Evolutionary conservation across 2,888 invertebrate genomes (phyloP).

Genomic region (Ormyrus rosae): DNA sequence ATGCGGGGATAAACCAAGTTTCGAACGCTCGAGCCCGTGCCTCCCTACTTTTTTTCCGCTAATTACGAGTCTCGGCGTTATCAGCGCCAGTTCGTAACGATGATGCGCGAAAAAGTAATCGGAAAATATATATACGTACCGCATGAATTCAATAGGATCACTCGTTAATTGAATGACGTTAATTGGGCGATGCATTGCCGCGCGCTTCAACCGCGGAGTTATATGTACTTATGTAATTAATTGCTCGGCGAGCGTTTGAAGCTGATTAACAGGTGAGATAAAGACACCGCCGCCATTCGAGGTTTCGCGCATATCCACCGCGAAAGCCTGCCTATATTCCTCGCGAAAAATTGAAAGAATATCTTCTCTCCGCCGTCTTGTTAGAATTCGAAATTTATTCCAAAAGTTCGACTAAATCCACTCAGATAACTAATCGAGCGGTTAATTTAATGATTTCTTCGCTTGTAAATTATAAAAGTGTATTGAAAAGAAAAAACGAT

Average conservation of each 20-base stretch:
- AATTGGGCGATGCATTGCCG: constrained; percentile 18
- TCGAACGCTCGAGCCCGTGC: not conserved
- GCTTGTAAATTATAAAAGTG: too few species aligned
- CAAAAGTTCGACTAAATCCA: too few species aligned
- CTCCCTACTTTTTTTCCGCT: not conserved
- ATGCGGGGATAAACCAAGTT: not conserved
- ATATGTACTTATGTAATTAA: constrained; percentile 28
- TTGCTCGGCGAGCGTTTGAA: constrained; percentile 20
- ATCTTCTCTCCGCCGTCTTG: too few species aligned
- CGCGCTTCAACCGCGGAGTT: not conserved
- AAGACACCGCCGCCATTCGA: not conserved
- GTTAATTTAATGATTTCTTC: too few species aligned
- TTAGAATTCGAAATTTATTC: too few species aligned
- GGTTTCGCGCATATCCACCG: too few species aligned
- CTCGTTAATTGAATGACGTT: constrained; percentile 41
- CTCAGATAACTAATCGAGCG: too few species aligned
- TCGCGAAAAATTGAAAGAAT: too few species aligned
- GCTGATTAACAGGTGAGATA: constrained; percentile 44
- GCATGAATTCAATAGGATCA: not conserved
- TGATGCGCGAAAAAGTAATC: not conserved
- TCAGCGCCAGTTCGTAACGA: not conserved
- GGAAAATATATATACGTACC: not conserved
- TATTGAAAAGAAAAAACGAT: too few species aligned
- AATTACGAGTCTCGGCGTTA: not conserved
- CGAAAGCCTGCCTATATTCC: too few species aligned